Percentiles rank a stretch among this genome's conserved stretches.
These are phyloP conservation scores for Ctenicera cuprea DNA, from an alignment of 2,888 invertebrate genomes.

Conservation along the genomic window DNA sequence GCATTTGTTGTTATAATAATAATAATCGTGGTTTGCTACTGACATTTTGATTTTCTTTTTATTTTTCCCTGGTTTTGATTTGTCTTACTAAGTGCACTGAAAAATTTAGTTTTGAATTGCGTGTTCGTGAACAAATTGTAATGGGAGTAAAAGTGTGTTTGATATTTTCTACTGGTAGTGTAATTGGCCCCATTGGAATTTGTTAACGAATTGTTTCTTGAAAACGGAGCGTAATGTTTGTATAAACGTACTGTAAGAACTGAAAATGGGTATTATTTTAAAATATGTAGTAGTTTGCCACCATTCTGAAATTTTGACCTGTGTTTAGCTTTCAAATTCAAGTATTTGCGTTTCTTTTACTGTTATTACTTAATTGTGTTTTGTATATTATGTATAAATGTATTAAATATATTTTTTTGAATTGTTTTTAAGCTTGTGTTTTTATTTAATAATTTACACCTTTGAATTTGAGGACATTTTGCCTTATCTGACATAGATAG, in stretches of 20 bases:
- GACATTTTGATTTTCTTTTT: conserved; percentile 7
- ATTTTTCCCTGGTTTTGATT: neutral
- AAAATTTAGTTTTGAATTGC: neutral
- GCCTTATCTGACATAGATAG: too few relatives aligned
- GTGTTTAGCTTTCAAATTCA: conserved; percentile 29
- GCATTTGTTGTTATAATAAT: neutral
- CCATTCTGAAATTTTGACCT: conserved; percentile 9
- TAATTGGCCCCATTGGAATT: too few relatives aligned
- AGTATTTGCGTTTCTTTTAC: conserved; percentile 44
- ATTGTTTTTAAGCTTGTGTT: conserved; percentile 52
- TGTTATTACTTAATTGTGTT: conserved; percentile 51
- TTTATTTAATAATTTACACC: too few relatives aligned
- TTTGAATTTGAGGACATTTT: too few relatives aligned
- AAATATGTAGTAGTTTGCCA: conserved; percentile 31
- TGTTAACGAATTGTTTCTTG: conserved; percentile 11
- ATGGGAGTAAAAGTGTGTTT: neutral
- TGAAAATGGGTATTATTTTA: conserved; percentile 43
- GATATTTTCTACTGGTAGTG: too few relatives aligned
- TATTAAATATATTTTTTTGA: conserved; percentile 63
- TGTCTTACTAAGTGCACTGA: conserved; percentile 14
- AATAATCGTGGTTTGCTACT: neutral
- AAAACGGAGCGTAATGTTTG: neutral
- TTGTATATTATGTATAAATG: conserved; percentile 62
- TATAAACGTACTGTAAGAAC: conserved; percentile 28
- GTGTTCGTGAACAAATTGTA: neutral